These are phyloP conservation scores for Thymelicus acteon DNA, from an alignment of 2,888 invertebrate species.

Conservation along the genomic window DNA sequence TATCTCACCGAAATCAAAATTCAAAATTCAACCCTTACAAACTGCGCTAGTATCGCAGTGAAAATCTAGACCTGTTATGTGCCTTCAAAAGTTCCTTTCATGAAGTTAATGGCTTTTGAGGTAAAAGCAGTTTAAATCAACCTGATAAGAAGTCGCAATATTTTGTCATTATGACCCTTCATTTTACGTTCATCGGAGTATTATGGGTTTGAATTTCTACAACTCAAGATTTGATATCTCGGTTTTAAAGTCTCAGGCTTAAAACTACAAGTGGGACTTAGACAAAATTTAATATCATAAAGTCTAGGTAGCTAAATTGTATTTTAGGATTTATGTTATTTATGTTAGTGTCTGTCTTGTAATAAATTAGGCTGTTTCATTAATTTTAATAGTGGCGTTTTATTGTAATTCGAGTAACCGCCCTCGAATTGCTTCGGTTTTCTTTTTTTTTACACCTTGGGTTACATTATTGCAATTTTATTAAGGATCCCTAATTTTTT, in stretches of 20 bases:
- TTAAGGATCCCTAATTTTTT: no score
- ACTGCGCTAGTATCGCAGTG: constrained; percentile 25
- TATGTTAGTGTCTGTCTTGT: no score
- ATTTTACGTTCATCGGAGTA: constrained; percentile 37
- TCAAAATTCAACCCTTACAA: constrained; percentile 37
- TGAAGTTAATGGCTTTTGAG: constrained; percentile 48
- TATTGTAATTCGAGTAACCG: no score
- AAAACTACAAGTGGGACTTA: neutral
- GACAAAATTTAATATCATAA: no score
- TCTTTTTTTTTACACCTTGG: no score
- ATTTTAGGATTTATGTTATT: no score
- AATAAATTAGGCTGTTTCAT: no score
- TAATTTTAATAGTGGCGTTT: neutral
- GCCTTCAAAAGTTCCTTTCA: constrained; percentile 40
- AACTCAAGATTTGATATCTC: constrained; percentile 26
- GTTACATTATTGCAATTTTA: no score
- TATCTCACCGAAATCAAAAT: constrained; percentile 36
- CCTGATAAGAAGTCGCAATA: constrained; percentile 49
- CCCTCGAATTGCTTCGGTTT: no score
- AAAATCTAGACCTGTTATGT: constrained; percentile 34
- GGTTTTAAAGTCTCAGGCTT: constrained; percentile 10
- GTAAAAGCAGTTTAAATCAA: constrained; percentile 48
- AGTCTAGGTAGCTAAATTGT: no score
- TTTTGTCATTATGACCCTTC: constrained; percentile 44
- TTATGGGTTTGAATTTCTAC: constrained; percentile 32